Evolutionary conservation across 2,888 invertebrate genomes (phyloP).

Genomic region (Aphrophora alni): DNA sequence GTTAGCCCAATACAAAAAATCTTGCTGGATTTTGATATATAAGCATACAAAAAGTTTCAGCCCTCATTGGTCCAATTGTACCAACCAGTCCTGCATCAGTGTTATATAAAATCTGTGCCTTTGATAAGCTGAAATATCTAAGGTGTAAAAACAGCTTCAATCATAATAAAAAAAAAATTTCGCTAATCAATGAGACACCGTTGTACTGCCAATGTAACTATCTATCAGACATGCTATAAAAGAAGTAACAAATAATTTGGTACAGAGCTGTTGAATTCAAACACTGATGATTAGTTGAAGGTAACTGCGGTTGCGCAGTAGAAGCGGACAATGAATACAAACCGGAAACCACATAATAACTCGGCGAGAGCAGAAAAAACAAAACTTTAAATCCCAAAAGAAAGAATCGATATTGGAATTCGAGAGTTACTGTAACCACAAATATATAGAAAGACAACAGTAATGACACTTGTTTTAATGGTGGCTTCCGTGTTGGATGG

Average conservation of each 20-base stretch:
- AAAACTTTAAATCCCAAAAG: constrained; percentile 7
- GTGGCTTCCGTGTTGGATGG: not conserved
- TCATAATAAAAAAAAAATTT: too few species aligned
- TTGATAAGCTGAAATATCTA: too few species aligned
- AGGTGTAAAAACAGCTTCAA: too few species aligned
- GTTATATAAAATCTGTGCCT: too few species aligned
- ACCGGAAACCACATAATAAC: constrained; percentile 32
- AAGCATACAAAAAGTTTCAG: too few species aligned
- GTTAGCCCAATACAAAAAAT: too few species aligned
- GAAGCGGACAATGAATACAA: not conserved
- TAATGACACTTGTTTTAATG: not conserved
- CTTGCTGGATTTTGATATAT: too few species aligned
- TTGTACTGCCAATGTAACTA: too few species aligned
- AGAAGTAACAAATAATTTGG: not conserved
- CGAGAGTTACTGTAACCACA: not conserved
- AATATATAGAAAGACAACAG: not conserved
- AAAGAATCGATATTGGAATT: not conserved
- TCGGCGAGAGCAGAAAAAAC: constrained; percentile 22
- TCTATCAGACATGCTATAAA: too few species aligned
- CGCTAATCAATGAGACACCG: too few species aligned
- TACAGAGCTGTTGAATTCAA: not conserved
- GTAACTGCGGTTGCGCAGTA: not conserved
- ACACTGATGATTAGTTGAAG: not conserved
- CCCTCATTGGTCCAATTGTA: too few species aligned
- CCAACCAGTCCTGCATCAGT: too few species aligned